phyloP scores from a whole-genome alignment of 2,888 invertebrate genomes.

The Drosophila dives region DNA sequence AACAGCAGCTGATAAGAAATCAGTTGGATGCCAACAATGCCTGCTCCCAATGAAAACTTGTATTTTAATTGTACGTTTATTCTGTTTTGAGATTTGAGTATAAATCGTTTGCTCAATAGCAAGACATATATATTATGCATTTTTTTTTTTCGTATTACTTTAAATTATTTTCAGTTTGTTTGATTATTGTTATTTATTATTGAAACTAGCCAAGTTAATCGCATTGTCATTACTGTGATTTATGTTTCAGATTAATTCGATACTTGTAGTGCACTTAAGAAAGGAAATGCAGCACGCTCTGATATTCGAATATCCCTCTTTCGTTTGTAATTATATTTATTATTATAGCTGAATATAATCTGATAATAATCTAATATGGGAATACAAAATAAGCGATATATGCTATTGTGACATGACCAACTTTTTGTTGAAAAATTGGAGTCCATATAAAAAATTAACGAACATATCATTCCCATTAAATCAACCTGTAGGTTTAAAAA shows the following conservation, averaged over 20 bases:
- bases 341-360: background rate
- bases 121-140: constrained; percentile 26
- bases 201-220: constrained; percentile 39
- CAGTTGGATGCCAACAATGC: constrained; percentile 4
- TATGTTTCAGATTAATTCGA: background rate
- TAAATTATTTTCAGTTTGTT: constrained; percentile 33
- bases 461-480: background rate
- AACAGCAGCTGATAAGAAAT: constrained; percentile 39
- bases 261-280: background rate
- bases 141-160: background rate
- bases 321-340: background rate
- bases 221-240: constrained; percentile 21
- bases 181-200: constrained; percentile 33
- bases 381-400: background rate
- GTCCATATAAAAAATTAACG: background rate
- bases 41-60: constrained; percentile 13
- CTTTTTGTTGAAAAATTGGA: background rate
- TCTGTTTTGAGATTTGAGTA: constrained; percentile 37
- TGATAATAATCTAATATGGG: background rate
- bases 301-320: background rate
- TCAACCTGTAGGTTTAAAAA: background rate
- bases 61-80: constrained; percentile 49
- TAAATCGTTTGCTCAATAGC: constrained; percentile 17
- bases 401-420: background rate
- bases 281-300: background rate